Conservation (phyloP, 2,113 vertebrate genomes). For the Elgaria multicarinata region DNA sequence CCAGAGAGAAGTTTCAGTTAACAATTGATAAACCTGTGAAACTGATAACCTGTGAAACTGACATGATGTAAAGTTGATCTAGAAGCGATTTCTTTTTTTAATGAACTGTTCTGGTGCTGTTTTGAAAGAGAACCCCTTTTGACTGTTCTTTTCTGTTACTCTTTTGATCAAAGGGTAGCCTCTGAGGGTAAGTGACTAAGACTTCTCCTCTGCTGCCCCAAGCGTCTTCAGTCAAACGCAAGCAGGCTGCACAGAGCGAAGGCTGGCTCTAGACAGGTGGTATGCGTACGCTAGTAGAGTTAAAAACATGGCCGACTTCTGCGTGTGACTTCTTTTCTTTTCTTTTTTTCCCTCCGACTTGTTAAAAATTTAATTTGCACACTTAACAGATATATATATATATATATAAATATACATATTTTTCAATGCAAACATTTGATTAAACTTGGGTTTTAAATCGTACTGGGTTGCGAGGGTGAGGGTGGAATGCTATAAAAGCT, state of each 20-base stretch:
- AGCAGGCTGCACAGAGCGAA: conserved; percentile 85
- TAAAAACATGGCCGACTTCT: conserved; percentile 79
- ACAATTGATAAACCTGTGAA: conserved; percentile 12
- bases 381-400: conserved; percentile 62
- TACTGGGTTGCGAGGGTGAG: conserved; percentile 1
- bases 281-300: conserved; percentile 79
- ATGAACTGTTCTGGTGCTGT: conserved; percentile 75
- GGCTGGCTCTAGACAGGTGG: conserved; percentile 87
- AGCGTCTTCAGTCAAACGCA: conserved; percentile 86
- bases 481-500: neutral
- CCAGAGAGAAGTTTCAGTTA: conserved; percentile 14
- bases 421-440: neutral
- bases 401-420: too few species aligned
- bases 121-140: conserved; percentile 84
- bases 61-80: conserved; percentile 23
- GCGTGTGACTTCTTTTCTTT: conserved; percentile 74
- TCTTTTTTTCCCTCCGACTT: too few species aligned
- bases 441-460: conserved; percentile 41
- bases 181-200: conserved; percentile 92
- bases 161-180: conserved; percentile 90
- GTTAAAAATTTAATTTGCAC: conserved; percentile 63
- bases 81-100: conserved; percentile 63
- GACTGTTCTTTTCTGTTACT: conserved; percentile 89
- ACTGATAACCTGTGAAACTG: conserved; percentile 27
- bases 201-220: conserved; percentile 89